A percentile compares a stretch with the other conserved stretches of the same genome.
These are phyloP conservation scores for Brachyptera risi DNA, from an alignment of 2,888 invertebrate genomes.

Conservation along the genomic window DNA sequence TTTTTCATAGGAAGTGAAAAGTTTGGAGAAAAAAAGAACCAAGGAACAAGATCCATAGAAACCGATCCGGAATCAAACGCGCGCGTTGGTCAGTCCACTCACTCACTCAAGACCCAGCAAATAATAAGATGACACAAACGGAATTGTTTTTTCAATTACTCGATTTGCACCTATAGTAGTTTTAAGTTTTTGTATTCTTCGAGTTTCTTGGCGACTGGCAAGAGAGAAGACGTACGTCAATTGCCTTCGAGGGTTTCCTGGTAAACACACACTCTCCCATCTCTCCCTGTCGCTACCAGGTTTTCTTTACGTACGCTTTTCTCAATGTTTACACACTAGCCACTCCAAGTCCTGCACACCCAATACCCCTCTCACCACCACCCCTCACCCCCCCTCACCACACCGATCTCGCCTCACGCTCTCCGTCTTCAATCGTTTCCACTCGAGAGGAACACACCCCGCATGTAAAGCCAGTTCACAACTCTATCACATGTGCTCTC, in stretches of 20 bases:
- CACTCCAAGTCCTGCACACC: conserved; percentile 1
- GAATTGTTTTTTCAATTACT: conserved; percentile 5
- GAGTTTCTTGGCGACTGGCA: background rate
- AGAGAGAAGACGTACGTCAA: background rate
- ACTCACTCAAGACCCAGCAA: too few relatives aligned
- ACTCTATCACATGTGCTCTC: conserved; percentile 2
- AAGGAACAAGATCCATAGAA: background rate
- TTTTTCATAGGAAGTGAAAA: too few relatives aligned
- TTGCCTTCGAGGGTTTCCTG: conserved; percentile 10
- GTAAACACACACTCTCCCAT: conserved; percentile 2
- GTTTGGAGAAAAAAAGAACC: too few relatives aligned
- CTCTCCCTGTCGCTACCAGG: conserved; percentile 3
- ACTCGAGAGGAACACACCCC: background rate
- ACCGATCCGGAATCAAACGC: too few relatives aligned
- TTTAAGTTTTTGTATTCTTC: conserved; percentile 3
- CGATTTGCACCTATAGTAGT: conserved; percentile 22
- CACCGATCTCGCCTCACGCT: background rate
- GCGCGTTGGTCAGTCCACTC: background rate
- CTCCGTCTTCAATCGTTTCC: conserved; percentile 12
- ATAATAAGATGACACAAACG: background rate
- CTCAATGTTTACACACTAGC: conserved; percentile 3
- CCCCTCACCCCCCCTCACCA: background rate
- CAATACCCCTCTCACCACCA: background rate
- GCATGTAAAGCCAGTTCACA: conserved; percentile 2
- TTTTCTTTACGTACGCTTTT: conserved; percentile 7